Evolutionary conservation across 2,888 invertebrate species (phyloP).

Genomic region (Agapostemon virescens): DNA sequence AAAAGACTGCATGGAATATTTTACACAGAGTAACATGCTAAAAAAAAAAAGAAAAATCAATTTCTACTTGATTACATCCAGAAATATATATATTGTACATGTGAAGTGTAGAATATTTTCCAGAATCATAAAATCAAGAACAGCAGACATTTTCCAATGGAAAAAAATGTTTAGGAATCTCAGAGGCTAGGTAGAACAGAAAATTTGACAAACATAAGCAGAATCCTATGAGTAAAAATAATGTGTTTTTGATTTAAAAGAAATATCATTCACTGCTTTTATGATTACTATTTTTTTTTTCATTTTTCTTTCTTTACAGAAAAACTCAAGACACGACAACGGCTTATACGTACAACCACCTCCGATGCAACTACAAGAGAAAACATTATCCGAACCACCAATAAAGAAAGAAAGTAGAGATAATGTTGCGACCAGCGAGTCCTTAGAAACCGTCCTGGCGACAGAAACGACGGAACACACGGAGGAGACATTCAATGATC

Average conservation of each 20-base stretch:
- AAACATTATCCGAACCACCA: slow-evolving; percentile 59
- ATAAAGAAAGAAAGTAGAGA: slow-evolving; percentile 70
- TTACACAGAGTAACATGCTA: slow-evolving; percentile 29
- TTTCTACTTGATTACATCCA: background rate
- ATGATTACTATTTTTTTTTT: background rate
- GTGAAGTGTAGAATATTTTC: background rate
- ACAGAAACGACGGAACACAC: slow-evolving; percentile 61
- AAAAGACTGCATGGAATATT: slow-evolving; percentile 45
- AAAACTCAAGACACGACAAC: slow-evolving; percentile 74
- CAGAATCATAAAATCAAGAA: background rate
- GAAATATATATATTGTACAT: background rate
- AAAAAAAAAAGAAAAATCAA: background rate
- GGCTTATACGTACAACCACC: slow-evolving; percentile 68
- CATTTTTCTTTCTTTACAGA: slow-evolving; percentile 72
- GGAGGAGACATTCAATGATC: slow-evolving; percentile 75
- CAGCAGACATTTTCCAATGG: background rate
- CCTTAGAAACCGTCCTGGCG: slow-evolving; percentile 59
- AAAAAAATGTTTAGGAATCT: slow-evolving; percentile 16
- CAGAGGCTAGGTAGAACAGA: slow-evolving; percentile 62
- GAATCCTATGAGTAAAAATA: slow-evolving; percentile 2
- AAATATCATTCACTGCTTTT: background rate
- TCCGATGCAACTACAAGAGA: slow-evolving; percentile 61
- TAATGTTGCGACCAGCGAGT: slow-evolving; percentile 54
- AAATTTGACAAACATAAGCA: slow-evolving; percentile 22
- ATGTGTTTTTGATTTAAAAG: background rate